Percentiles rank a stretch among this genome's conserved stretches.
These are phyloP conservation scores for Drosophila navojoa DNA, from an alignment of 1,140 invertebrate genomes.

Conservation along the genomic window DNA sequence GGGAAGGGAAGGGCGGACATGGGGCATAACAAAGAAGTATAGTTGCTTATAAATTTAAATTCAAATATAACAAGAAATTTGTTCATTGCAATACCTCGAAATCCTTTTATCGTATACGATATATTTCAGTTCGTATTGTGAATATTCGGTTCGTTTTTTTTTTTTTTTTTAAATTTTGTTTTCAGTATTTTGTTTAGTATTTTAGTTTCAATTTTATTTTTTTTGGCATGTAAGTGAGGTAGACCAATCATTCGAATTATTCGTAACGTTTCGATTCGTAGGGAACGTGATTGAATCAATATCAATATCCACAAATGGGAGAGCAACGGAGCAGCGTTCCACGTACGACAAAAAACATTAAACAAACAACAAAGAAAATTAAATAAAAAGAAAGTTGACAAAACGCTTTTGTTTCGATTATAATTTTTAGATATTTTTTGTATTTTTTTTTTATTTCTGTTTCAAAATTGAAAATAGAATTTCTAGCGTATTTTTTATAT, in stretches of 20 bases:
- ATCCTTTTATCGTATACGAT: constrained; percentile 77
- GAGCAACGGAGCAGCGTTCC: constrained; percentile 84
- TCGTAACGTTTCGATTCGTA: constrained; percentile 52
- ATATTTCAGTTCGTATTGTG: constrained; percentile 43
- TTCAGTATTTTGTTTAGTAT: constrained; percentile 20
- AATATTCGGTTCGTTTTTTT: constrained; percentile 10
- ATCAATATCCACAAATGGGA: constrained; percentile 75
- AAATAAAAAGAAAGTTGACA: constrained; percentile 75
- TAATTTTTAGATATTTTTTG: constrained; percentile 48
- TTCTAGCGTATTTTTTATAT: constrained; percentile 50
- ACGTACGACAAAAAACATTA: constrained; percentile 85
- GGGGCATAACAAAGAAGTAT: constrained; percentile 77
- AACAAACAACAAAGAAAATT: constrained; percentile 82
- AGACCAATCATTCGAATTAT: constrained; percentile 67
- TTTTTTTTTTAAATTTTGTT: constrained; percentile 17
- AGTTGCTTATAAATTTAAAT: constrained; percentile 80
- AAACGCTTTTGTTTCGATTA: constrained; percentile 53
- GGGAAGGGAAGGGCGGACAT: constrained; percentile 9
- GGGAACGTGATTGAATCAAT: constrained; percentile 59
- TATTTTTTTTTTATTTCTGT: constrained; percentile 42
- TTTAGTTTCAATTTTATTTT: constrained; percentile 19
- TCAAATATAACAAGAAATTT: constrained; percentile 81
- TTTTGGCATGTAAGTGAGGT: constrained; percentile 51
- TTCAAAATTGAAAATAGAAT: constrained; percentile 28
- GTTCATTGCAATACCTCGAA: constrained; percentile 84